These are phyloP conservation scores for Helleia helle DNA, from an alignment of 2,888 invertebrate species.

Conservation along the genomic window DNA sequence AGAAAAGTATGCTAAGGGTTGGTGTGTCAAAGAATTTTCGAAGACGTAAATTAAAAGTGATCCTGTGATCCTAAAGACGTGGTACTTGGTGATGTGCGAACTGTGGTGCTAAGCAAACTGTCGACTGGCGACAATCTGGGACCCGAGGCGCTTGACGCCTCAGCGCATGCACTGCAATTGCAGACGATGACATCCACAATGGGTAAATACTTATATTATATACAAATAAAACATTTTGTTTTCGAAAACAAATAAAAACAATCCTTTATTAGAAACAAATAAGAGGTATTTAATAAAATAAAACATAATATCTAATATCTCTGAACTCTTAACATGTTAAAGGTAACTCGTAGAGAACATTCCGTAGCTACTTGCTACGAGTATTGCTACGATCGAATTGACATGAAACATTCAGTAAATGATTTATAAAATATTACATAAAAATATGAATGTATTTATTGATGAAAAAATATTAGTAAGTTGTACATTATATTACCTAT, in stretches of 20 bases:
- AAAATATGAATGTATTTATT: no score
- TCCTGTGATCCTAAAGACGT: conserved; percentile 44
- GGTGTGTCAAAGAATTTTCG: conserved; percentile 52
- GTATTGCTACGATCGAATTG: conserved; percentile 12
- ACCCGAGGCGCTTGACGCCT: conserved; percentile 62
- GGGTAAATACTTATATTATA: conserved; percentile 44
- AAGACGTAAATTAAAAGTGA: conserved; percentile 64
- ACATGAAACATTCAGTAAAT: neutral
- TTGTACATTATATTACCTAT: neutral
- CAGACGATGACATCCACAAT: conserved; percentile 71
- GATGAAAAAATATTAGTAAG: no score
- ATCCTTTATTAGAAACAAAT: no score
- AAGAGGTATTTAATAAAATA: no score
- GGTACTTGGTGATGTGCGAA: conserved; percentile 57
- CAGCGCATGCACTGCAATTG: conserved; percentile 52
- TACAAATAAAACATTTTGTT: neutral
- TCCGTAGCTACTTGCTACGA: conserved; percentile 13
- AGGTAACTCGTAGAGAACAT: neutral
- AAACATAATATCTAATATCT: no score
- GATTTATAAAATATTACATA: neutral
- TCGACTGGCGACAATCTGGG: conserved; percentile 59
- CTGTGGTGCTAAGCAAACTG: conserved; percentile 53
- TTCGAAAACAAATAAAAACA: no score
- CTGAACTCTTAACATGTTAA: neutral
- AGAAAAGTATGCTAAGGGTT: conserved; percentile 62